A percentile compares a stretch with the other conserved stretches of the same genome.
Evolutionary conservation across 64 coral and sea anemone species (phyloP).

Genomic region (Dendronephthya gigantea): DNA sequence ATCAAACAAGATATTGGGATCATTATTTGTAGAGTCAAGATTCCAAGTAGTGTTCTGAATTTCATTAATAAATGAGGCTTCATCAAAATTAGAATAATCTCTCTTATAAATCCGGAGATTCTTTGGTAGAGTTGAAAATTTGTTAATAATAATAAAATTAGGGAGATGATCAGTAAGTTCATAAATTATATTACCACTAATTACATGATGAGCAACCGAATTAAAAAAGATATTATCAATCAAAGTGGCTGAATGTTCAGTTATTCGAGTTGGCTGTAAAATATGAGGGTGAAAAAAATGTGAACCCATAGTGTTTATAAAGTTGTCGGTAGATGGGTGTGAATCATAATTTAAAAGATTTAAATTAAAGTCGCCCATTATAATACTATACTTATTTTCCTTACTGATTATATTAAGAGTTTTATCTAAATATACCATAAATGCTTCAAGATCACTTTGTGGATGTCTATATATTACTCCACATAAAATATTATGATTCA

Average conservation of each 20-base stretch:
- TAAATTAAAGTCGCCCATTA: conserved; percentile 10
- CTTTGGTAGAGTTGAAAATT: background rate
- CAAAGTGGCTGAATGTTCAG: background rate
- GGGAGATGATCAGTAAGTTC: background rate
- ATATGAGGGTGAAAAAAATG: background rate
- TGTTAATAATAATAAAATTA: conserved; percentile 5
- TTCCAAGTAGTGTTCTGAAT: background rate
- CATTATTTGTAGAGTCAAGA: background rate
- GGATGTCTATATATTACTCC: conserved; percentile 6
- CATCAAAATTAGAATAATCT: background rate
- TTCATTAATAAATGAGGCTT: background rate
- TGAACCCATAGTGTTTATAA: background rate
- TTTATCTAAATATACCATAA: background rate
- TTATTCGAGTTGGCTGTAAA: background rate
- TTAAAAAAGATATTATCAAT: background rate
- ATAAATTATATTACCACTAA: conserved; percentile 11
- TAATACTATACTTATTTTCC: conserved; percentile 6
- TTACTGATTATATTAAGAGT: background rate
- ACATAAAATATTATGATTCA: background rate
- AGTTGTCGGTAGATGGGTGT: background rate
- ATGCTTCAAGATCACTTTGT: conserved; percentile 13
- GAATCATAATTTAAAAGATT: too few relatives aligned
- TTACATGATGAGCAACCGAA: background rate
- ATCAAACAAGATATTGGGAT: background rate
- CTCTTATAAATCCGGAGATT: background rate